phyloP scores from a whole-genome alignment of 2,113 vertebrate genomes.

The Nematolebias whitei region DNA sequence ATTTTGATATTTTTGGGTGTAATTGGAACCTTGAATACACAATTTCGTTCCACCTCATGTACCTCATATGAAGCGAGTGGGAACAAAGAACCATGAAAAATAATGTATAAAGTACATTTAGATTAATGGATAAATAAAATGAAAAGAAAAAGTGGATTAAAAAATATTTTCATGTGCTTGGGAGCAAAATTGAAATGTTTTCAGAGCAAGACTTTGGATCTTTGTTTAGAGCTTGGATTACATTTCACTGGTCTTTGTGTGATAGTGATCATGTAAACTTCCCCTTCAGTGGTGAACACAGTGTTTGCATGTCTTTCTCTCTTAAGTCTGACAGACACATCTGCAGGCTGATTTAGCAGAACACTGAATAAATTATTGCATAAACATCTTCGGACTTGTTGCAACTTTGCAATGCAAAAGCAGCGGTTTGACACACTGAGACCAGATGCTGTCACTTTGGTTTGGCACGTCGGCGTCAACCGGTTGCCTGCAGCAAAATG shows the following conservation, averaged over 20 bases:
- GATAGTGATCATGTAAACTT: not conserved
- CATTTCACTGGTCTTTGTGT: not conserved
- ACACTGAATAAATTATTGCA: constrained; percentile 21
- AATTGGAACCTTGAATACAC: too few relatives aligned
- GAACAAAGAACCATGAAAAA: too few relatives aligned
- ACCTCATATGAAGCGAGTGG: too few relatives aligned
- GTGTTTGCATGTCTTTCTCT: constrained; percentile 2
- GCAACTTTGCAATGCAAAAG: not conserved
- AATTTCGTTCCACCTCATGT: too few relatives aligned
- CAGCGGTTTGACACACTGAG: constrained; percentile 55
- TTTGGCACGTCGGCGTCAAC: constrained; percentile 37
- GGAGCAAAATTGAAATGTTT: not conserved
- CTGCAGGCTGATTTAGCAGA: constrained; percentile 15
- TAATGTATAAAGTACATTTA: not conserved
- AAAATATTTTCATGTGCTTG: not conserved
- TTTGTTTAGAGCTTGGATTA: constrained; percentile 18
- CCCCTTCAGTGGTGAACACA: constrained; percentile 10
- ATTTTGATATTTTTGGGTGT: too few relatives aligned
- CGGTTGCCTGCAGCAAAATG: constrained; percentile 24
- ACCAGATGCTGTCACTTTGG: constrained; percentile 61
- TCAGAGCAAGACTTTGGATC: constrained; percentile 5
- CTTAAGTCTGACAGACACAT: constrained; percentile 30
- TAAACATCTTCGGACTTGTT: constrained; percentile 27
- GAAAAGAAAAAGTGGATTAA: not conserved
- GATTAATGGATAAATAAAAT: not conserved